Percentiles rank a stretch among this genome's conserved stretches.
These are phyloP conservation scores for Troides helena DNA, from an alignment of 2,888 invertebrate genomes.

Conservation along the genomic window DNA sequence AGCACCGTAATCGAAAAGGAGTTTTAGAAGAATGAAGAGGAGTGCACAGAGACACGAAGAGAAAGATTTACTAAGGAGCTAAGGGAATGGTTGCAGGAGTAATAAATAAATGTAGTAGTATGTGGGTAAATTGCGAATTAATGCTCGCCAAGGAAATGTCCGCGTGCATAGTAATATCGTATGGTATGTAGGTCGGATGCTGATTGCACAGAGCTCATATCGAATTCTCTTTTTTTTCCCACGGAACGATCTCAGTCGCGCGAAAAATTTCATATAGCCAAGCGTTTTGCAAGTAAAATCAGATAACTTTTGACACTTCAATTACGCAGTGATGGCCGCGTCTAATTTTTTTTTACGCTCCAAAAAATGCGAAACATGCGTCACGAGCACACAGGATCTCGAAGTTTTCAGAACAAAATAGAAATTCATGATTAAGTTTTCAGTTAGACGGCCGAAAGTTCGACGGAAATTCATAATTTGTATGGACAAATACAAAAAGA, in stretches of 20 bases:
- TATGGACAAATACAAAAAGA: no score
- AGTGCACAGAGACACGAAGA: no score
- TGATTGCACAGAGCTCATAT: constrained; percentile 76
- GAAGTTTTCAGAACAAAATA: constrained; percentile 69
- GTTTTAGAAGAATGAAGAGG: no score
- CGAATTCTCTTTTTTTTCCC: constrained; percentile 75
- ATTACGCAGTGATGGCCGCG: constrained; percentile 75
- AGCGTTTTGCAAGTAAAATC: constrained; percentile 79
- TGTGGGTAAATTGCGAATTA: constrained; percentile 44
- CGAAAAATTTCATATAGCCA: constrained; percentile 77
- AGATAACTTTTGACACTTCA: constrained; percentile 81
- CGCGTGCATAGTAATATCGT: constrained; percentile 59
- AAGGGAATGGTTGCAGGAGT: no score
- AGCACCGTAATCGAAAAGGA: no score
- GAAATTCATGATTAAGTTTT: constrained; percentile 51
- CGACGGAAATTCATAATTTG: neutral
- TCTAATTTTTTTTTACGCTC: constrained; percentile 60
- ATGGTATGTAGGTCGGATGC: constrained; percentile 72
- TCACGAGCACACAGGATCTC: constrained; percentile 64
- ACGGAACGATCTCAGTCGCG: constrained; percentile 65
- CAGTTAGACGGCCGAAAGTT: constrained; percentile 36
- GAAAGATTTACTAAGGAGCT: no score
- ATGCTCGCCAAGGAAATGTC: constrained; percentile 43
- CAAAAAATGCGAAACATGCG: constrained; percentile 61
- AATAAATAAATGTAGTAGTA: constrained; percentile 8